phyloP scores from a whole-genome alignment of 2,113 vertebrate species.

The Psilopogon haemacephalus region DNA sequence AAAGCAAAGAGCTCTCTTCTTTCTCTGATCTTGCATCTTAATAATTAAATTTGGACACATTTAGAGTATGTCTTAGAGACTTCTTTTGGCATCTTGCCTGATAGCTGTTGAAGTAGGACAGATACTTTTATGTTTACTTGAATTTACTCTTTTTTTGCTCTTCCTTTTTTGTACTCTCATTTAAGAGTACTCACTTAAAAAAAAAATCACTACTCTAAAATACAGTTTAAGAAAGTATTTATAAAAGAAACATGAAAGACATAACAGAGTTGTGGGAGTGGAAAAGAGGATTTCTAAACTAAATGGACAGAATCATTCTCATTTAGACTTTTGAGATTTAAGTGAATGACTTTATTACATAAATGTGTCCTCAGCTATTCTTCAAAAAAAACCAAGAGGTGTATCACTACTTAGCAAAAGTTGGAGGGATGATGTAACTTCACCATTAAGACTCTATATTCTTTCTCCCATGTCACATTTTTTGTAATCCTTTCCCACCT shows the following conservation, averaged over 20 bases:
- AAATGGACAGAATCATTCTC: background rate
- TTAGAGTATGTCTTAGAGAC: background rate
- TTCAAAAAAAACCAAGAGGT: background rate
- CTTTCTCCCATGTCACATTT: constrained; percentile 17
- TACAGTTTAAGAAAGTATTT: background rate
- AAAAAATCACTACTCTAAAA: background rate
- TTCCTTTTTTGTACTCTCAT: background rate
- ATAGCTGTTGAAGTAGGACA: background rate
- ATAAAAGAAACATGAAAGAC: background rate
- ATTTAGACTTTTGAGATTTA: background rate
- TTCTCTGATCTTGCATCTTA: background rate
- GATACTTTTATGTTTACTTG: background rate
- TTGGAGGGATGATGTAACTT: background rate
- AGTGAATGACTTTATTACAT: background rate
- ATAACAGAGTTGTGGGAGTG: background rate
- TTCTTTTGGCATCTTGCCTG: background rate
- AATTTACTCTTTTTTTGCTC: background rate
- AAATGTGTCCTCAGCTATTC: background rate
- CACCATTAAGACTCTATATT: background rate
- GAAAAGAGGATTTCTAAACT: background rate
- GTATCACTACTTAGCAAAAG: background rate
- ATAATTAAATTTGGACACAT: background rate
- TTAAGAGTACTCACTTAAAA: background rate
- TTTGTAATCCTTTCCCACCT: constrained; percentile 62
- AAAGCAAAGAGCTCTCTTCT: background rate